Evolutionary conservation across 2,888 invertebrate species (phyloP).

Genomic region (Cheiracanthium punctorium): DNA sequence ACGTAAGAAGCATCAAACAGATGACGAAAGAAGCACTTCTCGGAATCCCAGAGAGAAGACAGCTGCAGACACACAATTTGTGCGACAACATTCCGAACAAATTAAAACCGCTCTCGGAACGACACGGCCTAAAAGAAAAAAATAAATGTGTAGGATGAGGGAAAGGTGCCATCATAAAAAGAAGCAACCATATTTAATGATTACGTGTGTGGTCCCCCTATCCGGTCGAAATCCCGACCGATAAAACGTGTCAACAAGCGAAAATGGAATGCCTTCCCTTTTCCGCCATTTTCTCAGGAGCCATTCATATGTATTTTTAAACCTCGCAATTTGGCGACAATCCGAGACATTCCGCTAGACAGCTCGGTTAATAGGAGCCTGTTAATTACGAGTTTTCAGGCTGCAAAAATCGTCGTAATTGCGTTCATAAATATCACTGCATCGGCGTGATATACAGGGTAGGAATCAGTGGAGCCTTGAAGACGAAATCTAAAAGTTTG

Average conservation of each 20-base stretch:
- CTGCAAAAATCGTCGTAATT: too few species aligned
- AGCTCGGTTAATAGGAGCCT: neutral
- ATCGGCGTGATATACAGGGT: too few species aligned
- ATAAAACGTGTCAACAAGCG: conserved; percentile 37
- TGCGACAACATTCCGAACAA: conserved; percentile 11
- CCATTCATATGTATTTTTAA: conserved; percentile 27
- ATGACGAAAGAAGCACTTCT: neutral
- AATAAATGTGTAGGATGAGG: neutral
- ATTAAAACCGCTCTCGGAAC: neutral
- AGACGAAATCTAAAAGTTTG: too few species aligned
- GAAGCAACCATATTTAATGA: conserved; percentile 22
- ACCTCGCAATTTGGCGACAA: conserved; percentile 1
- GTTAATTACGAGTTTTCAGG: neutral
- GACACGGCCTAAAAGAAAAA: neutral
- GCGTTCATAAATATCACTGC: too few species aligned
- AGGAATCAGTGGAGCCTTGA: too few species aligned
- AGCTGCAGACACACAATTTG: conserved; percentile 27
- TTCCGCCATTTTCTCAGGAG: neutral
- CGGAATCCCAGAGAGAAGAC: neutral
- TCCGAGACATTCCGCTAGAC: neutral
- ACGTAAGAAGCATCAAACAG: too few species aligned
- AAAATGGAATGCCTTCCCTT: conserved; percentile 11
- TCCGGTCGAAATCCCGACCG: conserved; percentile 18
- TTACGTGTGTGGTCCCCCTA: conserved; percentile 20
- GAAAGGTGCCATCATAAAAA: conserved; percentile 5